Evolutionary conservation across 2,888 invertebrate species (phyloP), one percentile per base, ranked within the genome.

Genomic region (Hemistola chrysoprasaria): DNA sequence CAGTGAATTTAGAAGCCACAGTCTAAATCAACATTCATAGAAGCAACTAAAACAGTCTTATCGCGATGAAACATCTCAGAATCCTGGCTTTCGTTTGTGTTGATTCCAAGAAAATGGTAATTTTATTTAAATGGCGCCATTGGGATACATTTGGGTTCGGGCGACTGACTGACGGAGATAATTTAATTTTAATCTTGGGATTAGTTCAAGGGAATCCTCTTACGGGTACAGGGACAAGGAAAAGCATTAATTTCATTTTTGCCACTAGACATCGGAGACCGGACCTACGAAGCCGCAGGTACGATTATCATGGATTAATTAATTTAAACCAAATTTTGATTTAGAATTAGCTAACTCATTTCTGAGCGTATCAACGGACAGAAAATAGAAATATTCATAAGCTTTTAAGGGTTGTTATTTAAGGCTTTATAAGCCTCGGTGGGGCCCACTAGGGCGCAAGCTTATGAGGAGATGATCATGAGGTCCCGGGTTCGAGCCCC

Each of bases 221-320:
- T 40, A 37, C 22, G 25, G 8, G 16, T 16, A 16, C 3, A 4
- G 2, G 4, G 3, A 16, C 3, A 16, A 4, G 16, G 21, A 7
- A 42, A 45, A 38, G 26, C 25, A 46, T 53, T 48, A 46, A 53
- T 47, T 49, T 31, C 27, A 41, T 48, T 46, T 50, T 47, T 38
- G 20, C 23, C 21, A 29, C 23, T 22, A 33, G 20, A 38, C 30
- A 40, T 16, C 16, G 11, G 28, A 16, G 16, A 4, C 3, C 16
- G 16, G 16, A 16, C 16, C 16, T 16, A 16, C 16, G 16, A 3
- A 16, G 3, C 21, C 10, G 11, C 11, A 21, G 25, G 32, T 44
- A 8, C 11, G 39, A 26, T 35, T 31, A 39, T 20, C 9, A 4
- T 6, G 37, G 41, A 30, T 36, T 41, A 41, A 0, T 30, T 10